These are phyloP conservation scores for Nephrocerus scutellatus DNA, from an alignment of 2,888 invertebrate genomes.

Conservation along the genomic window DNA sequence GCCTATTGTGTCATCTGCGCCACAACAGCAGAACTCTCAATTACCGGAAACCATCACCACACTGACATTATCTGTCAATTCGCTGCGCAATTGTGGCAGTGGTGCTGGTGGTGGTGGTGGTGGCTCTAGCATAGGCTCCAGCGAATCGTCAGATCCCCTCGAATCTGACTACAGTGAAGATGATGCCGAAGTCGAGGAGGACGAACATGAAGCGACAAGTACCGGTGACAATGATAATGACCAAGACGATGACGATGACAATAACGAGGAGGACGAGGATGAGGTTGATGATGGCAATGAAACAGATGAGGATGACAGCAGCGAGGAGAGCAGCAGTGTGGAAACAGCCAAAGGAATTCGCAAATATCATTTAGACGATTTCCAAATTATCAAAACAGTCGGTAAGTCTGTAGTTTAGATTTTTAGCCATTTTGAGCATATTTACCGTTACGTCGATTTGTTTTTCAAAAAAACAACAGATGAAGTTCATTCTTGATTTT, in stretches of 20 bases:
- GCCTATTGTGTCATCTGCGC: constrained; percentile 22
- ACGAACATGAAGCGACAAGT: constrained; percentile 23
- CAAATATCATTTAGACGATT: constrained; percentile 68
- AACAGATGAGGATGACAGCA: constrained; percentile 36
- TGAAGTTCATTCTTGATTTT: too few species aligned
- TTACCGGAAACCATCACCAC: too few species aligned
- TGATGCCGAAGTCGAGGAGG: constrained; percentile 28
- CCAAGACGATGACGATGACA: constrained; percentile 32
- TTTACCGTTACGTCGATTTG: too few species aligned
- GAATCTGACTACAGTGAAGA: constrained; percentile 46
- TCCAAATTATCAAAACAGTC: constrained; percentile 80
- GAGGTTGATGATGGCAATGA: constrained; percentile 40
- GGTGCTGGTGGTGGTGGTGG: constrained; percentile 20
- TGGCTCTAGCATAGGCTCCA: constrained; percentile 32
- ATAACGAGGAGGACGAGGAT: constrained; percentile 34
- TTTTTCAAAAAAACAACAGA: too few species aligned
- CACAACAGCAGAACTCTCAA: background rate
- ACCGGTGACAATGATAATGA: constrained; percentile 27
- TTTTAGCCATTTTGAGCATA: too few species aligned
- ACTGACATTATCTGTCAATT: background rate
- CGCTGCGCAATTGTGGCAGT: constrained; percentile 10
- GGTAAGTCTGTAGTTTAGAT: constrained; percentile 61
- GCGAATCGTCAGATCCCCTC: constrained; percentile 45
- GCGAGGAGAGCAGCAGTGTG: constrained; percentile 47
- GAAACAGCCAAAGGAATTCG: constrained; percentile 44